Evolutionary conservation across 2,797 vertebrate genomes (phyloP).

Genomic region (Xiphophorus birchmanni): DNA sequence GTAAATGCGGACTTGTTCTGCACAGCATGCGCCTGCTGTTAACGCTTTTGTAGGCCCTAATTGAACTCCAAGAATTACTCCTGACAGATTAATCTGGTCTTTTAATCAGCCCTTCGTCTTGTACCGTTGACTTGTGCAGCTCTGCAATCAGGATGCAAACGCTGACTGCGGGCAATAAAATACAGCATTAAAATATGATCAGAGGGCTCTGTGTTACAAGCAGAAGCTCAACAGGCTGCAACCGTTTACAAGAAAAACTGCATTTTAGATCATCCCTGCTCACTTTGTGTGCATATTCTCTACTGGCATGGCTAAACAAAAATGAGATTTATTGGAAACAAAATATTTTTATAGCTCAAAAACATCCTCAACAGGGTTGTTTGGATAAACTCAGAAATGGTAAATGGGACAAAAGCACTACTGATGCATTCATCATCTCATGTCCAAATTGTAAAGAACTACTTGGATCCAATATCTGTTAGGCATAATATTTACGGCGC

Average conservation of each 20-base stretch:
- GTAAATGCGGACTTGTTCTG: slow-evolving; percentile 26
- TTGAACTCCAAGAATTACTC: slow-evolving; percentile 44
- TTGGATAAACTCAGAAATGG: background rate
- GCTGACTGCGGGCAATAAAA: slow-evolving; percentile 31
- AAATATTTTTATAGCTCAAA: background rate
- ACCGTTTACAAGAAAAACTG: slow-evolving; percentile 2
- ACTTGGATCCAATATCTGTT: background rate
- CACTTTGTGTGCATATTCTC: slow-evolving; percentile 21
- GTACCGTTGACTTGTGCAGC: slow-evolving; percentile 29
- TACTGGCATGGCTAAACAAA: slow-evolving; percentile 9
- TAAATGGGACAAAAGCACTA: background rate
- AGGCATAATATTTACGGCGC: background rate
- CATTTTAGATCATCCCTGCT: background rate
- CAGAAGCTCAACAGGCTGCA: slow-evolving; percentile 6
- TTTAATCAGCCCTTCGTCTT: slow-evolving; percentile 49
- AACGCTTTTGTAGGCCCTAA: slow-evolving; percentile 32
- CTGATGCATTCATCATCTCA: background rate
- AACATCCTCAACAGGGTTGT: background rate
- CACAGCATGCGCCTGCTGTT: slow-evolving; percentile 39
- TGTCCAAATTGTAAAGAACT: background rate
- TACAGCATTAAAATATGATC: slow-evolving; percentile 24
- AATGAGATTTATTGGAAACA: slow-evolving; percentile 17
- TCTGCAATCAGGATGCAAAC: slow-evolving; percentile 26
- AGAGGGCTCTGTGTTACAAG: slow-evolving; percentile 10
- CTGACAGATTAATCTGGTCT: slow-evolving; percentile 42